A percentile compares a stretch with the other conserved stretches of the same genome.
These are phyloP conservation scores for Poeciliopsis retropinna DNA, from an alignment of 2,113 vertebrate genomes.

Conservation along the genomic window DNA sequence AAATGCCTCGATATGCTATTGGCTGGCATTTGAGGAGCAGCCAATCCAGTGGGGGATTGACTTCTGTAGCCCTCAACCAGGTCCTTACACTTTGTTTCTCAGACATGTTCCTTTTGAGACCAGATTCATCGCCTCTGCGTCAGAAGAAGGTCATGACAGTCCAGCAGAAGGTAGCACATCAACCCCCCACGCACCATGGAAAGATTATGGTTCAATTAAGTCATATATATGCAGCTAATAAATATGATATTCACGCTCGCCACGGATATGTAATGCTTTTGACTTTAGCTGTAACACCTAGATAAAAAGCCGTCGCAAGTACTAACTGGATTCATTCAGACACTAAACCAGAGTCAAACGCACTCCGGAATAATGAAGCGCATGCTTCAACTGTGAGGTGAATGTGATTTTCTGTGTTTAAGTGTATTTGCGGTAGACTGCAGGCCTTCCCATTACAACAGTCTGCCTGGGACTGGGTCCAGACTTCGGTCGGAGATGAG, in stretches of 20 bases:
- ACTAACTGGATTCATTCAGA: slow-evolving; percentile 21
- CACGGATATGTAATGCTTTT: background rate
- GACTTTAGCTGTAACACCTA: background rate
- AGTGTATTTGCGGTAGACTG: slow-evolving; percentile 20
- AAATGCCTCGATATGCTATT: too few relatives aligned
- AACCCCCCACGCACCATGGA: too few relatives aligned
- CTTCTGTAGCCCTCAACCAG: too few relatives aligned
- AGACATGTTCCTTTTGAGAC: too few relatives aligned
- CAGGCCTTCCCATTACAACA: slow-evolving; percentile 17
- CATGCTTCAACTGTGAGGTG: slow-evolving; percentile 1
- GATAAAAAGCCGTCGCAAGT: slow-evolving; percentile 5
- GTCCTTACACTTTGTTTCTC: too few relatives aligned
- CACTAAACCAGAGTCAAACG: slow-evolving; percentile 18
- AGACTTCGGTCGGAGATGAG: slow-evolving; percentile 51
- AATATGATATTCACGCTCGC: background rate
- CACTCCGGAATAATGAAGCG: slow-evolving; percentile 14
- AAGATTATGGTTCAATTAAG: background rate
- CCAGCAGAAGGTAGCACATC: too few relatives aligned
- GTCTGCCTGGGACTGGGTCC: slow-evolving; percentile 48
- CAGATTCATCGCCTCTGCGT: too few relatives aligned
- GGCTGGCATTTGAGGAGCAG: too few relatives aligned
- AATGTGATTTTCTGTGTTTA: slow-evolving; percentile 1
- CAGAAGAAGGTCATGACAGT: too few relatives aligned
- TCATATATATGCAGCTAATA: background rate
- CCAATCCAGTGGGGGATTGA: too few relatives aligned